Evolutionary conservation across 2,113 vertebrate species (phyloP), one percentile per base, ranked within the genome.

Genomic region (Tinamus guttatus): DNA sequence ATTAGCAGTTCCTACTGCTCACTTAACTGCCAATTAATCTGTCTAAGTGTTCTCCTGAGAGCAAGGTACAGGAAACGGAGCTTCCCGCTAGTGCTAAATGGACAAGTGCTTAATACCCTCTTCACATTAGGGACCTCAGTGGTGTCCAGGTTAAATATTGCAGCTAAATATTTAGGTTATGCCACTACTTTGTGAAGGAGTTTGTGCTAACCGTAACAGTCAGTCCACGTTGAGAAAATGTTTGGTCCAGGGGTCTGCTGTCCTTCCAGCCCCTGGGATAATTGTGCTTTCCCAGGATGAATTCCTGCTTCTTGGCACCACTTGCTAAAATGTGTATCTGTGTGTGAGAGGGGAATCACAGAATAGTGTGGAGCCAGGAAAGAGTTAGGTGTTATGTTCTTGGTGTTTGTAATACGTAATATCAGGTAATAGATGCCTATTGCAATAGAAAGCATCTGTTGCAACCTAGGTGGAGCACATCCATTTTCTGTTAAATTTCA

Each of bases 261-360:
- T 7, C 63, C 13, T 20, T 56, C 34, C 73, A 51, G 64, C 84
- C 80, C 51, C 73, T 64, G 68, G 5, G 27, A 1, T 1, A 22
- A 11, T 3, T 16, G 63, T 22, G 69, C 19, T 52, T 80, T 45
- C 74, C 87, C 87, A 78, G 34, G 47, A 43, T 3, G 40, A 89
- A 56, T 16, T 81, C 54, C 88, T 41, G 3, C 52, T 54, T 18
- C 41, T 40, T 47, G 40, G n/a, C 36, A 6, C 60, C 15, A 2
- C 47, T 69, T 1, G 0, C 28, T 10, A 1, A 3, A 38, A 20
- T 11, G 0, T 4, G 3, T 0, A 40, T 67, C 12, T 12, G 38
- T 51, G 64, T n/a, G 59, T 12, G 11, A 40, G 47, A 52, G 49
- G 30, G 32, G 69, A 40, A 2, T 36, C 27, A 60, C 62, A 38